Conservation (phyloP, 1,140 invertebrate species). For the Gryon sp. region DNA sequence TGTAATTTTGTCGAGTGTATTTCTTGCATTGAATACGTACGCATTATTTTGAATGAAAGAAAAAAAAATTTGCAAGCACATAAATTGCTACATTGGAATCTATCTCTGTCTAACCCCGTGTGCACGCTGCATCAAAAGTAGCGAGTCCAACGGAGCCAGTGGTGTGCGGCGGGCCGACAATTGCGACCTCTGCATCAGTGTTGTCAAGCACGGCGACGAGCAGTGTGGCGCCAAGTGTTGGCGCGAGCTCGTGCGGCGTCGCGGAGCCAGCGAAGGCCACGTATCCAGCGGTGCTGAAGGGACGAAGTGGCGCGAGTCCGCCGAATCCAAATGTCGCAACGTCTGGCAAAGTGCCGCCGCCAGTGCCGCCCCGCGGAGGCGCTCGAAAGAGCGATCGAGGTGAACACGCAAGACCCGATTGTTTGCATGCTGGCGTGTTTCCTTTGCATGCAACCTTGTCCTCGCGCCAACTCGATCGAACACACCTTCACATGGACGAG, state of each 20-base stretch:
- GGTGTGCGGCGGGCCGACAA: slow-evolving; percentile 40
- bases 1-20: too few relatives aligned
- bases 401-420: slow-evolving; percentile 70
- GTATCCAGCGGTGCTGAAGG: slow-evolving; percentile 88
- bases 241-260: slow-evolving; percentile 69
- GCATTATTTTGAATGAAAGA: too few relatives aligned
- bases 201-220: slow-evolving; percentile 68
- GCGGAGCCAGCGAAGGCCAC: slow-evolving; percentile 76
- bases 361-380: slow-evolving; percentile 89
- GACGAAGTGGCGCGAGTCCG: slow-evolving; percentile 78
- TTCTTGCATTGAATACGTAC: too few relatives aligned
- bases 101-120: slow-evolving; percentile 58
- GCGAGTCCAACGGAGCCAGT: slow-evolving; percentile 55
- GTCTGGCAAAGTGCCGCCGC: slow-evolving; percentile 85
- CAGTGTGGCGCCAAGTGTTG: not conserved
- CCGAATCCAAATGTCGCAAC: slow-evolving; percentile 74
- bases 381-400: slow-evolving; percentile 72
- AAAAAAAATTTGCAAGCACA: slow-evolving; percentile 14
- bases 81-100: not conserved
- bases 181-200: slow-evolving; percentile 57
- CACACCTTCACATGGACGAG: slow-evolving; percentile 57
- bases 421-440: slow-evolving; percentile 68
- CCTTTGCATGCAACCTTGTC: slow-evolving; percentile 62
- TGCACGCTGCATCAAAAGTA: slow-evolving; percentile 55
- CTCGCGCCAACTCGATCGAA: not conserved